phyloP scores from a whole-genome alignment of 2,888 invertebrate genomes.

The Lasioglossum figueresi region DNA sequence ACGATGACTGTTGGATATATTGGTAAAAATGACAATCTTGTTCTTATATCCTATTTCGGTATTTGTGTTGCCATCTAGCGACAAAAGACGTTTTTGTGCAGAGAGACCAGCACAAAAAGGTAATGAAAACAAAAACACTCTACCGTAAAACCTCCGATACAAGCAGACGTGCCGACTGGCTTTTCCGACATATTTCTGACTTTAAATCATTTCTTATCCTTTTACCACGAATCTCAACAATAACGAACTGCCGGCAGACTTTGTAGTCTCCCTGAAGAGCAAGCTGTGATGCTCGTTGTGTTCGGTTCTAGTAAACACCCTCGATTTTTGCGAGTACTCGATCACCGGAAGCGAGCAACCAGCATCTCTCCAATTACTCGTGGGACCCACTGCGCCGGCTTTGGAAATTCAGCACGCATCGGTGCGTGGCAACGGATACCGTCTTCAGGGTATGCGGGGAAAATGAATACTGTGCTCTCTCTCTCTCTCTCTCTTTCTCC shows the following conservation, averaged over 20 bases:
- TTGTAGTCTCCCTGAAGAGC: neutral
- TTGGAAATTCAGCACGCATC: conserved; percentile 15
- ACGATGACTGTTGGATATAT: too few relatives aligned
- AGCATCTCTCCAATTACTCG: conserved; percentile 43
- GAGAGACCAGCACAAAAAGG: too few relatives aligned
- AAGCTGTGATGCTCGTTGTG: neutral
- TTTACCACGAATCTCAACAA: too few relatives aligned
- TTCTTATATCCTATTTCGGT: too few relatives aligned
- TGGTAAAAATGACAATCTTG: too few relatives aligned
- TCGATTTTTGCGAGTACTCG: conserved; percentile 4
- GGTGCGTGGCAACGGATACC: conserved; percentile 11
- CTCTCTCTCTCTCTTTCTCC: neutral
- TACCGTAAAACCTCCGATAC: too few relatives aligned
- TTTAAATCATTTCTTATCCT: too few relatives aligned
- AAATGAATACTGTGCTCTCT: neutral
- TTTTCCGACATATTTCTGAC: too few relatives aligned
- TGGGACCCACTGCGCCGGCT: conserved; percentile 4
- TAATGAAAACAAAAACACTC: too few relatives aligned
- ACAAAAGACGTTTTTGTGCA: too few relatives aligned
- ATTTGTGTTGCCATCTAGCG: too few relatives aligned
- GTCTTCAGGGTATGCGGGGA: conserved; percentile 18
- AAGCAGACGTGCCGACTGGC: too few relatives aligned
- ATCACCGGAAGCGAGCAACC: conserved; percentile 29
- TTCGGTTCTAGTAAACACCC: neutral
- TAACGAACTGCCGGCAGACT: neutral